phyloP scores from a whole-genome alignment of 64 coral and sea anemone genomes.

The Montipora capricornis region DNA sequence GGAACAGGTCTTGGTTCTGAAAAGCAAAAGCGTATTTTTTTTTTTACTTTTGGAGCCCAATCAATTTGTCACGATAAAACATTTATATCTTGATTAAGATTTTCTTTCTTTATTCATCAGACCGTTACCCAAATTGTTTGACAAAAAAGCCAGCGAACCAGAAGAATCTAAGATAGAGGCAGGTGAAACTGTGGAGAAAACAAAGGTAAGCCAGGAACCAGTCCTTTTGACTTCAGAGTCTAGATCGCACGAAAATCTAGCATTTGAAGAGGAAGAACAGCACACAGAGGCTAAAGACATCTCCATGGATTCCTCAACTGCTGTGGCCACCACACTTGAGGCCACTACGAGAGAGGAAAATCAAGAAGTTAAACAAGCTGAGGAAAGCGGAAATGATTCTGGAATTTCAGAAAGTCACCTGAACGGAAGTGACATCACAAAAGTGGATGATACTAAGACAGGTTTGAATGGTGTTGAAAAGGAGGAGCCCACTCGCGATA shows the following conservation, averaged over 20 bases:
- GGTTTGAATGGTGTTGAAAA: background rate
- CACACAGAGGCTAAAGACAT: conserved; percentile 12
- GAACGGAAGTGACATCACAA: conserved; percentile 3
- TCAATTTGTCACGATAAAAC: background rate
- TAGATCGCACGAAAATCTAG: conserved; percentile 39
- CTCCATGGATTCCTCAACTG: background rate
- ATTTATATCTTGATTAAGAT: background rate
- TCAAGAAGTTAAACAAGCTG: background rate
- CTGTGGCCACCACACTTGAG: conserved; percentile 5
- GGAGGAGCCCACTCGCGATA: background rate
- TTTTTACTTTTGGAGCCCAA: no score
- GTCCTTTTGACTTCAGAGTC: background rate
- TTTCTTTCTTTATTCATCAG: background rate
- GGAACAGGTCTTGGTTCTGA: no score
- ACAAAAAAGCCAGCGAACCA: background rate
- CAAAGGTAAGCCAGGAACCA: background rate
- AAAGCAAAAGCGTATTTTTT: no score
- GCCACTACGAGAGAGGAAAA: background rate
- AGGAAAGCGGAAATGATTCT: conserved; percentile 7
- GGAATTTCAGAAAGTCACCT: conserved; percentile 10
- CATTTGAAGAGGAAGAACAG: conserved; percentile 40
- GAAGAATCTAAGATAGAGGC: background rate
- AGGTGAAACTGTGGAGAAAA: background rate
- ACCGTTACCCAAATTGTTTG: conserved; percentile 29
- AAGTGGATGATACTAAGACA: background rate